Evolutionary conservation across 64 coral and sea anemone species (phyloP), one percentile per base, ranked within the genome.

Genomic region (Pocillopora damicornis): DNA sequence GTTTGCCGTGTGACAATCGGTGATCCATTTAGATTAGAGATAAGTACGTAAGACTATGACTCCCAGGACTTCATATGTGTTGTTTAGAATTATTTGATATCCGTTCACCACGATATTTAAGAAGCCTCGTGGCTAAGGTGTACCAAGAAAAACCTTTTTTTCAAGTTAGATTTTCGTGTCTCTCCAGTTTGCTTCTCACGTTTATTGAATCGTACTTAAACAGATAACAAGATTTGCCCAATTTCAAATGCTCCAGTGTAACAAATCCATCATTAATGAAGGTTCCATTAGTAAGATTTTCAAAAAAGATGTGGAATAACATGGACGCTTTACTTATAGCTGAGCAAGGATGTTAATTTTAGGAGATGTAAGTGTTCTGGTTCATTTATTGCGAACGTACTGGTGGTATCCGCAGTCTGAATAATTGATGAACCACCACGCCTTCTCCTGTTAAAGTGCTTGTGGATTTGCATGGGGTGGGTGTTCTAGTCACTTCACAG

Each of bases 371-470:
- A 14, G 3, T 34, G 60, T 81, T 81, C 34, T 56, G 74, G 11
- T 81, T 37, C 79, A 81, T 60, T 61, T 9, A 81, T 25, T 63
- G 23, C 6, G 59, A 63, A 13, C 13, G 1, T 25, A 85, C 81
- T 10, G 81, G 38, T 85, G 37, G 63, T 57, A 58, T 51, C n/a
- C 45, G 11, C 6, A 20, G 35, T 73, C 13, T 85, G 71, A 85
- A 72, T 59, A 85, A 85, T 72, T 72, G 22, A 85, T 85, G 61
- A 15, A 14, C 38, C 36, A 57, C 63, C 81, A 72, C 81, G 81
- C 65, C 81, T 85, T 5, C 2, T 1, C 64, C 71, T 11, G 37
- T 85, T 85, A 14, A 73, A 57, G 64, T 72, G 64, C 37, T 73
- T 85, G 63, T 15, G 64, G 80, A 63, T 15, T 79, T 22, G n/a